These are phyloP conservation scores for Oscheius sp. DNA, from an alignment of 2,888 invertebrate genomes.

Conservation along the genomic window DNA sequence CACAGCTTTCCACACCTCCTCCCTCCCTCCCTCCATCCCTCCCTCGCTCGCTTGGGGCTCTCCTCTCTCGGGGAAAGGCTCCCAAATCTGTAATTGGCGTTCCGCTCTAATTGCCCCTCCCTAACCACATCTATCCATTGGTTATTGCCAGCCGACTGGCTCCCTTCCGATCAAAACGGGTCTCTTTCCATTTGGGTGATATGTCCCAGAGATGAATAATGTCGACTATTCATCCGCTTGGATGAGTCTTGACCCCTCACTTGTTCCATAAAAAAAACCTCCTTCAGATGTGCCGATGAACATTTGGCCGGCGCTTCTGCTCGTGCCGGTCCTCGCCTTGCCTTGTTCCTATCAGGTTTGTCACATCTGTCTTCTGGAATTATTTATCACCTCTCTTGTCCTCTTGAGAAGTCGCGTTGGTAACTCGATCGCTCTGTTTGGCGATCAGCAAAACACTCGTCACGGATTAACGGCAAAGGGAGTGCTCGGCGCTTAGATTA, in stretches of 20 bases:
- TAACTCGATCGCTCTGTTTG: constrained; percentile 20
- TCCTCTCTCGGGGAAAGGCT: too few species aligned
- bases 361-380: not conserved
- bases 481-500: constrained; percentile 14
- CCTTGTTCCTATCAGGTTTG: constrained; percentile 50
- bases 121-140: too few species aligned
- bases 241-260: too few species aligned
- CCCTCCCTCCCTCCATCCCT: too few species aligned
- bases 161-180: not conserved
- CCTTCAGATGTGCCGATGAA: constrained; percentile 32
- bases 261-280: constrained; percentile 13
- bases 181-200: not conserved
- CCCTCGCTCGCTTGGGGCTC: too few species aligned
- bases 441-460: constrained; percentile 28
- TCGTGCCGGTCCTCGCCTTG: constrained; percentile 9
- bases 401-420: too few species aligned
- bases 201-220: too few species aligned
- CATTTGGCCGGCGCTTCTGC: constrained; percentile 18
- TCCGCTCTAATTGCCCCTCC: too few species aligned
- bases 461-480: constrained; percentile 25
- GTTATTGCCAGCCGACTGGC: too few species aligned
- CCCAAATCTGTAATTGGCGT: too few species aligned
- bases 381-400: not conserved
- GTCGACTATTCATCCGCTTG: too few species aligned
- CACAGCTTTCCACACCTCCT: too few species aligned